phyloP scores from a whole-genome alignment of 1,140 invertebrate species.

The Nasonia longicornis region DNA sequence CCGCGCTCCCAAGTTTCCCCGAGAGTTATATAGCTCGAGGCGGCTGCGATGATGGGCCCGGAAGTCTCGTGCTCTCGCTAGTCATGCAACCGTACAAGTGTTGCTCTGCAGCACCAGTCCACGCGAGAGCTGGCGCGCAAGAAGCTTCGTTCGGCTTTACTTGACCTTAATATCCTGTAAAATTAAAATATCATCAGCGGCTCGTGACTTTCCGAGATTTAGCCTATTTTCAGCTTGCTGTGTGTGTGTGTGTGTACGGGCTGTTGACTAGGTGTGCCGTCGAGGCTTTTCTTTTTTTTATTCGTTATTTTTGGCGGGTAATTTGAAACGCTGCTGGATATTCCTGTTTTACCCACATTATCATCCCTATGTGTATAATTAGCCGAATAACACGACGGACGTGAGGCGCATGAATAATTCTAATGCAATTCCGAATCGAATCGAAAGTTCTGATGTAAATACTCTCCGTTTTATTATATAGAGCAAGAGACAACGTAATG shows the following conservation, averaged over 20 bases:
- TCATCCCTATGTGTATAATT: too few relatives aligned
- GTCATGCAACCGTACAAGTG: conserved; percentile 11
- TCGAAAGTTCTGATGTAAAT: not conserved
- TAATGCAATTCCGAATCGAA: conserved; percentile 10
- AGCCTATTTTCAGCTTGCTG: not conserved
- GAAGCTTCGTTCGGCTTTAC: not conserved
- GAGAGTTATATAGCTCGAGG: not conserved
- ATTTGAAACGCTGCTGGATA: too few relatives aligned
- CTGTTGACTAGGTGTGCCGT: too few relatives aligned
- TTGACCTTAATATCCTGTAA: conserved; percentile 22
- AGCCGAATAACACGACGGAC: too few relatives aligned
- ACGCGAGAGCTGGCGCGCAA: too few relatives aligned
- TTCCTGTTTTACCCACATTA: too few relatives aligned
- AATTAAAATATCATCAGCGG: conserved; percentile 28
- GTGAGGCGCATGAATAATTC: not conserved
- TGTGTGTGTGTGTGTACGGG: too few relatives aligned
- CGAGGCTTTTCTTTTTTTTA: too few relatives aligned
- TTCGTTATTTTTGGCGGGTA: too few relatives aligned
- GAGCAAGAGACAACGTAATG: not conserved
- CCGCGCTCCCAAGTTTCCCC: too few relatives aligned
- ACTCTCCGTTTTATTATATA: not conserved
- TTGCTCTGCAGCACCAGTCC: not conserved
- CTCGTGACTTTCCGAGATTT: not conserved
- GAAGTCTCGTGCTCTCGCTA: not conserved
- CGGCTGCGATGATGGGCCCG: conserved; percentile 1